Conservation (phyloP, 2,888 invertebrate species). For the Orgyia antiqua region DNA sequence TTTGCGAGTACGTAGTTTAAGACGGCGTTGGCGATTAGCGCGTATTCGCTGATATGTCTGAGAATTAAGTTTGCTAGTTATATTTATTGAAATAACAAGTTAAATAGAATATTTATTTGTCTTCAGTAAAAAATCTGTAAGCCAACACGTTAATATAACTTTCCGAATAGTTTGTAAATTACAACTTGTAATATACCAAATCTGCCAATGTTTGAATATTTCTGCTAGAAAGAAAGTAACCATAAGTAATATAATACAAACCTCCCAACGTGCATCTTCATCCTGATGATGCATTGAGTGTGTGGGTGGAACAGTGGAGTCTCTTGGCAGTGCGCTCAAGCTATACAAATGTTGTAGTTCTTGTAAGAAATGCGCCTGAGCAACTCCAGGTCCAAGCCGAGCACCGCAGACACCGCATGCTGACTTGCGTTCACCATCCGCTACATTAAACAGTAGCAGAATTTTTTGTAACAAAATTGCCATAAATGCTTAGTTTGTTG, state of each 20-base stretch:
- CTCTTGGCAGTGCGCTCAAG: conserved; percentile 66
- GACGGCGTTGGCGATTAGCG: conserved; percentile 69
- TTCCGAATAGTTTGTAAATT: no score
- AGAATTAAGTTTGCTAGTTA: background rate
- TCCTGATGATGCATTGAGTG: conserved; percentile 69
- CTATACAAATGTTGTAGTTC: conserved; percentile 72
- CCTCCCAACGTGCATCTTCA: conserved; percentile 75
- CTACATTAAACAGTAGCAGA: conserved; percentile 25
- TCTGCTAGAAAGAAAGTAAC: no score
- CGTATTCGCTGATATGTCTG: conserved; percentile 73
- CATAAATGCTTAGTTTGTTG: no score
- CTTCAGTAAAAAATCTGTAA: no score
- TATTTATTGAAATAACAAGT: no score
- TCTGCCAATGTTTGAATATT: no score
- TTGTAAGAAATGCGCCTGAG: conserved; percentile 72
- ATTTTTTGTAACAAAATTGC: no score
- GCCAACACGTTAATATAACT: no score
- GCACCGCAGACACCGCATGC: conserved; percentile 73
- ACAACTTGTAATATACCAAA: no score
- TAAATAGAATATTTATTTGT: no score
- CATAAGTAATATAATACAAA: no score
- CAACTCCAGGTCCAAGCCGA: conserved; percentile 69
- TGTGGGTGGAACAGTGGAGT: conserved; percentile 48
- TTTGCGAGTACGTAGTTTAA: conserved; percentile 71
- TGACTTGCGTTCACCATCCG: conserved; percentile 71